Evolutionary conservation across 2,113 vertebrate species (phyloP).

Genomic region (Xenus cinereus): DNA sequence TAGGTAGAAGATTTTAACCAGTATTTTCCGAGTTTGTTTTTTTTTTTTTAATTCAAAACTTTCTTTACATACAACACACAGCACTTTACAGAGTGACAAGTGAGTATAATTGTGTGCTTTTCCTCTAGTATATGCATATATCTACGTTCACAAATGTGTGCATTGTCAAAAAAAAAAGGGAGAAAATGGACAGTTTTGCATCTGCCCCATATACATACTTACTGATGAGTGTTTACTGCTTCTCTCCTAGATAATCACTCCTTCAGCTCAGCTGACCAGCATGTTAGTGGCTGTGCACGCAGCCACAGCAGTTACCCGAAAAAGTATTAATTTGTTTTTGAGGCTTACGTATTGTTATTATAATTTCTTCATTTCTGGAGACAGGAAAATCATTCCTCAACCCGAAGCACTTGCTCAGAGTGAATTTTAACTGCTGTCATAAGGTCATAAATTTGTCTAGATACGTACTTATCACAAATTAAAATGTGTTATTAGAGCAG

Average conservation of each 20-base stretch:
- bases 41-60: background rate
- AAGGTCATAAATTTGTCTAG: background rate
- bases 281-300: background rate
- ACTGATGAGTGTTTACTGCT: background rate
- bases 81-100: background rate
- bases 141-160: background rate
- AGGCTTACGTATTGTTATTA: background rate
- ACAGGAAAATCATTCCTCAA: background rate
- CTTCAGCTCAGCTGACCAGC: background rate
- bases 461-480: background rate
- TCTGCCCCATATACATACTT: background rate
- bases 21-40: background rate
- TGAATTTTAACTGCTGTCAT: background rate
- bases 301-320: background rate
- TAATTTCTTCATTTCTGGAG: background rate
- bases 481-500: fast-evolving
- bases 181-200: background rate
- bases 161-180: background rate
- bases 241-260: background rate
- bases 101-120: background rate
- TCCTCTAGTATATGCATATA: background rate
- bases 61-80: fast-evolving
- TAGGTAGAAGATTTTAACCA: background rate
- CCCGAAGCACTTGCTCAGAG: background rate
- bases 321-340: background rate